A percentile compares a stretch with the other conserved stretches of the same genome.
phyloP scores from a whole-genome alignment of 2,888 invertebrate species.

The Steinernema scapterisci region DNA sequence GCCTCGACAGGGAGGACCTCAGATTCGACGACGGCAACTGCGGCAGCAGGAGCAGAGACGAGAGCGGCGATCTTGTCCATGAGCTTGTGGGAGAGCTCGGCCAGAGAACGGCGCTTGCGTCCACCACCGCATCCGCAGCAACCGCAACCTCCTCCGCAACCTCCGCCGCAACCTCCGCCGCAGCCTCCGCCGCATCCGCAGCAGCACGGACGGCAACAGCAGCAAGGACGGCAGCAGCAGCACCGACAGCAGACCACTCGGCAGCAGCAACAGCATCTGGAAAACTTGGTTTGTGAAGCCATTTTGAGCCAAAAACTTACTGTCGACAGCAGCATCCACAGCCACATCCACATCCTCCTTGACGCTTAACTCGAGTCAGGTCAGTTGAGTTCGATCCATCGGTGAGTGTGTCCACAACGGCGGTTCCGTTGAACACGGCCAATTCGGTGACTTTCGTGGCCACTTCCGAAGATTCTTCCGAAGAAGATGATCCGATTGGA shows the following conservation, averaged over 20 bases:
- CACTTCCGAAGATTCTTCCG: not conserved
- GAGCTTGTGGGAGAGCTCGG: conserved; percentile 37
- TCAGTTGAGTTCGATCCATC: conserved; percentile 36
- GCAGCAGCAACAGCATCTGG: conserved; percentile 35
- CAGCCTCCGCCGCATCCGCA: conserved; percentile 35
- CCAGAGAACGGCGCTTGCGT: conserved; percentile 37
- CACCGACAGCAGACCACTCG: conserved; percentile 33
- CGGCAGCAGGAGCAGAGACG: conserved; percentile 1
- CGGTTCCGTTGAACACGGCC: conserved; percentile 29
- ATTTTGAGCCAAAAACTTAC: conserved; percentile 19
- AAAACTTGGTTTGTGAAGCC: not conserved
- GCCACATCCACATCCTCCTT: conserved; percentile 38
- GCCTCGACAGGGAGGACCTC: too few species aligned
- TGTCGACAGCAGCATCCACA: conserved; percentile 36
- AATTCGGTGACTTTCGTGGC: not conserved
- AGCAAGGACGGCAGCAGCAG: conserved; percentile 35
- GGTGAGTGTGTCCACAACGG: conserved; percentile 34
- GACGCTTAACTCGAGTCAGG: conserved; percentile 34
- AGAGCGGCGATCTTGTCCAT: conserved; percentile 35
- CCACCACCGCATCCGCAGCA: conserved; percentile 39
- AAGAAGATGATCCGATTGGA: not conserved
- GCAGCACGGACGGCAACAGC: conserved; percentile 33
- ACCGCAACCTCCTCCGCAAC: conserved; percentile 34
- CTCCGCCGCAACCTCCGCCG: conserved; percentile 29
- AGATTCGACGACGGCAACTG: not conserved